phyloP scores from a whole-genome alignment of 2,797 vertebrate genomes.

The Acrossocheilus wenchowensis region DNA sequence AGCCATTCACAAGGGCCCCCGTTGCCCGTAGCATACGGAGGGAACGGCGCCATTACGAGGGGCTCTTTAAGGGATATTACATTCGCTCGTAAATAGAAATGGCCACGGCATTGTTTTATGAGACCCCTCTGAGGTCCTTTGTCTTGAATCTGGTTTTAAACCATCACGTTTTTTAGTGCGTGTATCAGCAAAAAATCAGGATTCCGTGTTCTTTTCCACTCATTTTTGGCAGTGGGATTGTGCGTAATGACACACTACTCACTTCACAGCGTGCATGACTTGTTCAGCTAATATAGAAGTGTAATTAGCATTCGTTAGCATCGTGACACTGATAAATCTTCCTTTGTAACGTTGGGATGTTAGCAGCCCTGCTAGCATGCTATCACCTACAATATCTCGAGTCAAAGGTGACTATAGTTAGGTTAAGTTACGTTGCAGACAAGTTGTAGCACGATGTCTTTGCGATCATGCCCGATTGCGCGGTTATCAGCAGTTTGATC shows the following conservation, averaged over 20 bases:
- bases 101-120: conserved; percentile 1
- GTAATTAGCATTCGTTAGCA: conserved; percentile 12
- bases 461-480: not conserved
- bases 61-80: conserved; percentile 20
- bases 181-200: not conserved
- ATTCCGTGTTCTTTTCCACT: not conserved
- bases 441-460: not conserved
- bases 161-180: not conserved
- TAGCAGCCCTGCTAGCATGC: not conserved
- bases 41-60: conserved; percentile 5
- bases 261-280: conserved; percentile 50
- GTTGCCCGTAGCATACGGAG: conserved; percentile 30
- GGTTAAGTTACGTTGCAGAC: not conserved
- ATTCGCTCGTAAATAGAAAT: conserved; percentile 39
- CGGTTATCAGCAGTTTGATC: conserved; percentile 32
- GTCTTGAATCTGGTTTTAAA: conserved; percentile 34
- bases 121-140: conserved; percentile 20
- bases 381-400: not conserved
- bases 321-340: too few species aligned
- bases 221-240: not conserved
- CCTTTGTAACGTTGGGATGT: not conserved
- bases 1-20: conserved; percentile 46
- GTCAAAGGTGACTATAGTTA: not conserved
- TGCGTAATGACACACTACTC: not conserved
- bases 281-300: conserved; percentile 46